Base-by-base conservation (phyloP, 2,888 invertebrate species). In the Apamea sordens region DNA sequence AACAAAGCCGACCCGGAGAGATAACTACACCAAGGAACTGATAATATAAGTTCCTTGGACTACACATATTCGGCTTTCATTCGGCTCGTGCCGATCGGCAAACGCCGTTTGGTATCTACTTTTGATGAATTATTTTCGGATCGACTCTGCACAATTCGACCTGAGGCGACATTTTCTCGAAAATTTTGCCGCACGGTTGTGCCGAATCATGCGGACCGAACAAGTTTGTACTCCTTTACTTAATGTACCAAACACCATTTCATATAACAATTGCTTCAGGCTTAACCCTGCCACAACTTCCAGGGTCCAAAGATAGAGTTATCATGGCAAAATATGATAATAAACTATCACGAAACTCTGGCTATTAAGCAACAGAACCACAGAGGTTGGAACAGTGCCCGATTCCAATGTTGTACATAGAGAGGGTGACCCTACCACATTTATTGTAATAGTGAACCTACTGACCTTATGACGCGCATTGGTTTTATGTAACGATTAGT, bases 301-400 rank as follows among this genome's bases (percentile, higher is more conserved):
- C 28, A 47, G 41, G 28, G 63, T 32, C 47, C 36, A 28, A 47
- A 28, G n/a, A 82, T 75, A 56, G 61, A 75, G 80, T 68, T 36
- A 47, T 82, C 28, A 64, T 36, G 15, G 18, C 44, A 63, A 76
- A 69, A 80, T 76, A 69, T 82, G 53, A 69, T 64, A 76, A 63
- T 78, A 79, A 74, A 79, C 15, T 74, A 32, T 15, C 63, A 68
- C 18, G 73, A 68, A 79, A 71, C 41, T 71, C 5, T 10, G 15
- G 18, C 65, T 71, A 79, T 83, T 79, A 74, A 67, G 71, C 71
- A 13, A 47, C 59, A 47, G 15, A 53, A 28, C 70, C 65, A 44
- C 64, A 56, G 28, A n/a, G 36, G 73, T 84, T 83, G 84, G 82
- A 84, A 67, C 71, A 7, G 74, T 74, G 82, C 82, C 84, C 74